Conservation (phyloP, 2,888 invertebrate genomes). For the Meteorus cinctellus region DNA sequence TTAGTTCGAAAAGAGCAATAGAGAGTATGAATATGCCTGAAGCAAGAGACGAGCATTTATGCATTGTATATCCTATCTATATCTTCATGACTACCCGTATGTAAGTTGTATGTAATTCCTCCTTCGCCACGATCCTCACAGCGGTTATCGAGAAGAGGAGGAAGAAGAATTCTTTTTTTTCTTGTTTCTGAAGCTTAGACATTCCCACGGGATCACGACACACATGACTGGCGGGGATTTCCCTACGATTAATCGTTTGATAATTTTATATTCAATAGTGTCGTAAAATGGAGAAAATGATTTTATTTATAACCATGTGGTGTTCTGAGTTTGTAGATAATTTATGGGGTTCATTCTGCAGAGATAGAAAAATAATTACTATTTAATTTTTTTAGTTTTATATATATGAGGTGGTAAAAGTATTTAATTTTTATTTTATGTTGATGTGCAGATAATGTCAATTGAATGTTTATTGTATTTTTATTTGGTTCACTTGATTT, state of each 20-base stretch:
- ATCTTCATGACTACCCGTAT: conserved; percentile 10
- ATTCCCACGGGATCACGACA: conserved; percentile 35
- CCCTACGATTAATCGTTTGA: conserved; percentile 45
- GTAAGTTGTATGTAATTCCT: background rate
- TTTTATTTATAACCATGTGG: background rate
- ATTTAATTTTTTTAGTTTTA: too few species aligned
- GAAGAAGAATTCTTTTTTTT: background rate
- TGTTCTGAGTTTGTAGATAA: background rate
- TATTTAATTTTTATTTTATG: too few species aligned
- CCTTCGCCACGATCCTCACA: conserved; percentile 16
- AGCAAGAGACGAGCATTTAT: conserved; percentile 34
- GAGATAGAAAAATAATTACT: background rate
- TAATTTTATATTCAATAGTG: background rate
- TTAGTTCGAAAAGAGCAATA: conserved; percentile 36
- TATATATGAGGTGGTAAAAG: too few species aligned
- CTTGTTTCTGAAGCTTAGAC: conserved; percentile 6
- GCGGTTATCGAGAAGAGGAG: conserved; percentile 3
- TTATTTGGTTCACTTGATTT: too few species aligned
- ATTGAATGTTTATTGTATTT: too few species aligned
- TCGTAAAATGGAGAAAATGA: background rate
- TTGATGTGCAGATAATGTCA: too few species aligned
- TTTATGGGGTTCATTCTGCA: background rate
- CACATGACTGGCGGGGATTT: background rate
- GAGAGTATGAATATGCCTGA: conserved; percentile 39
- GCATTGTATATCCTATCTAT: conserved; percentile 14